phyloP scores from a whole-genome alignment of 2,797 vertebrate genomes.

The Strix occidentalis region DNA sequence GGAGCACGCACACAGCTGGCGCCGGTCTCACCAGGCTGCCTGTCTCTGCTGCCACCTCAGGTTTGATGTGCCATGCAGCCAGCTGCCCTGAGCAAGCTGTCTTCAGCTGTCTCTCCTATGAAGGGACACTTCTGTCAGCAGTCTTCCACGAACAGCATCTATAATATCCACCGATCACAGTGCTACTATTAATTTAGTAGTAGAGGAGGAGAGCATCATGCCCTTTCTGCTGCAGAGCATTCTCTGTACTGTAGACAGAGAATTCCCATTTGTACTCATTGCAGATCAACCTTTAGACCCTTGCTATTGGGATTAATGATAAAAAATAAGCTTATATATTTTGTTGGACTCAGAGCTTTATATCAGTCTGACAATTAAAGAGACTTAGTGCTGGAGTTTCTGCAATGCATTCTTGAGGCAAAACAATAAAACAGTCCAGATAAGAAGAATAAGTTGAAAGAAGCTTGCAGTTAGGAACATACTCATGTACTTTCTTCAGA shows the following conservation, averaged over 20 bases:
- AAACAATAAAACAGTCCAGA: background rate
- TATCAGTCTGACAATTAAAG: background rate
- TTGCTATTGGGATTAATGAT: background rate
- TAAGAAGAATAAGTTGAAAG: background rate
- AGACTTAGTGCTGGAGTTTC: background rate
- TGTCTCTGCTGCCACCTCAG: background rate
- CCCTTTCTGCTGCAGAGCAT: background rate
- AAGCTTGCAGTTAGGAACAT: background rate
- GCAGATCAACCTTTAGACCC: background rate
- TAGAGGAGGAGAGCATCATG: background rate
- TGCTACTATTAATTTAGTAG: background rate
- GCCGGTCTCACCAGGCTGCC: background rate
- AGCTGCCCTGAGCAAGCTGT: background rate
- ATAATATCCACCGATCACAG: background rate
- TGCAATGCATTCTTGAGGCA: background rate
- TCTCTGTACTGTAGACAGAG: background rate
- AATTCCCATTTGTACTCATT: background rate
- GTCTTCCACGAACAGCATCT: background rate
- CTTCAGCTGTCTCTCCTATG: background rate
- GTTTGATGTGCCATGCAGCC: background rate
- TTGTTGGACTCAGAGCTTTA: background rate
- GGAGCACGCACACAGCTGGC: rapidly evolving
- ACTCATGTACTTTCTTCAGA: background rate
- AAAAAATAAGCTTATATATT: background rate
- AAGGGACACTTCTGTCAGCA: background rate